Evolutionary conservation across 2,113 vertebrate species (phyloP).

Genomic region (Calyptomena viridis): DNA sequence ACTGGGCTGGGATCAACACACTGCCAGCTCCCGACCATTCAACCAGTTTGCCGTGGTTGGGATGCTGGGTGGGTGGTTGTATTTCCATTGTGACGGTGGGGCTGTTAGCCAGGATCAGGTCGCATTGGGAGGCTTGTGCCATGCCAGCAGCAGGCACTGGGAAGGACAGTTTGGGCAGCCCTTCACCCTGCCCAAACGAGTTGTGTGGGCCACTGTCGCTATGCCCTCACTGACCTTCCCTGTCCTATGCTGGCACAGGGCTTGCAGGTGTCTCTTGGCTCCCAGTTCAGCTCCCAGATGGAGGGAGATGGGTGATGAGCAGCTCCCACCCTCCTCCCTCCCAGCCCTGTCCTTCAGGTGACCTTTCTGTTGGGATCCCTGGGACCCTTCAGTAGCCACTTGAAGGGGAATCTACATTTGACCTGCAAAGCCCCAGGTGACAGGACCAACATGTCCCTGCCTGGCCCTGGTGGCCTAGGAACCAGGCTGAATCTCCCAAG

Average conservation of each 20-base stretch:
- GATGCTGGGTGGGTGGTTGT: fast-evolving
- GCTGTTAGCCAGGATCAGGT: background rate
- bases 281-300: background rate
- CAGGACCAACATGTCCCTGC: background rate
- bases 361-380: background rate
- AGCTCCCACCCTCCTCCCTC: background rate
- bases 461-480: background rate
- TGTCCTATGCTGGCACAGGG: background rate
- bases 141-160: background rate
- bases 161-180: background rate
- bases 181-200: background rate
- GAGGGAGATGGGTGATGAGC: fast-evolving
- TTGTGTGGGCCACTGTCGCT: background rate
- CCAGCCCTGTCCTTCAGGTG: background rate
- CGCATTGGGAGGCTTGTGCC: fast-evolving
- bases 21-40: background rate
- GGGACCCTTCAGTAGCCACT: background rate
- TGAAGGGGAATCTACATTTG: background rate
- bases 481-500: background rate
- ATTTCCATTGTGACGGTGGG: fast-evolving
- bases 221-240: background rate
- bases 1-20: fast-evolving
- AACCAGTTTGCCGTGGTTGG: fast-evolving
- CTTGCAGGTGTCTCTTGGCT: background rate
- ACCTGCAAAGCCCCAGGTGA: background rate